Evolutionary conservation across 2,113 vertebrate species (phyloP), one percentile per base, ranked within the genome.

Genomic region (Megalops atlanticus): DNA sequence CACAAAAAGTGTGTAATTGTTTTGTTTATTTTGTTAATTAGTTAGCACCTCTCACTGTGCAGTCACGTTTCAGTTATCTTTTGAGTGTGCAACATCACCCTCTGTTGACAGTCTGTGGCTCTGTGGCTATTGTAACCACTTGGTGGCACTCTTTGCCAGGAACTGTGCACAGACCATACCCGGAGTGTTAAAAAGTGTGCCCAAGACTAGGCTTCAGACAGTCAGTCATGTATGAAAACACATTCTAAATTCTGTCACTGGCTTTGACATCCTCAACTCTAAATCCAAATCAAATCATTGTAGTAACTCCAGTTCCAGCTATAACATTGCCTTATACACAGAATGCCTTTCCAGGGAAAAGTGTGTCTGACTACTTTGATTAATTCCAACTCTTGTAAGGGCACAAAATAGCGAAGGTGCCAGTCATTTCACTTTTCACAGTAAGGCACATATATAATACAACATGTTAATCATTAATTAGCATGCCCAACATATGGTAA

Each of bases 61-160:
- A 14, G 12, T 31, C 14, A 40, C 21, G 10, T 38, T 40, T 11
- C n/a, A 64, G 18, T 40, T 40, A 47, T 43, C 36, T 52, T 45
- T 71, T 31, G 3, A 38, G 16, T 38, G 15, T 58, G 36, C 79
- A 49, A 74, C 4, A 54, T 40, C 31, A 24, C 69, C 70, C 33
- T 80, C 78, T 79, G n/a, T 47, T 71, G 78, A 58, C 27, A 35
- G 14, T 31, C 41, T 71, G 6, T 49, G 6, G 40, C 27, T 3
- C 31, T n/a, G 43, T 35, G 16, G n/a, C 49, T 52, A 16, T 35
- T 70, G 40, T 35, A 74, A 52, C 79, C 79, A 80, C 70, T 39
- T n/a, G 79, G 79, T 80, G 79, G 47, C 35, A 31, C 45, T 74
- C 69, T 80, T 80, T 15, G 0, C 36, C 70, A 80, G 41, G 52